A percentile compares a stretch with the other conserved stretches of the same genome.
These are phyloP conservation scores for Champsocephalus esox DNA, from an alignment of 2,797 vertebrate species.

Conservation along the genomic window DNA sequence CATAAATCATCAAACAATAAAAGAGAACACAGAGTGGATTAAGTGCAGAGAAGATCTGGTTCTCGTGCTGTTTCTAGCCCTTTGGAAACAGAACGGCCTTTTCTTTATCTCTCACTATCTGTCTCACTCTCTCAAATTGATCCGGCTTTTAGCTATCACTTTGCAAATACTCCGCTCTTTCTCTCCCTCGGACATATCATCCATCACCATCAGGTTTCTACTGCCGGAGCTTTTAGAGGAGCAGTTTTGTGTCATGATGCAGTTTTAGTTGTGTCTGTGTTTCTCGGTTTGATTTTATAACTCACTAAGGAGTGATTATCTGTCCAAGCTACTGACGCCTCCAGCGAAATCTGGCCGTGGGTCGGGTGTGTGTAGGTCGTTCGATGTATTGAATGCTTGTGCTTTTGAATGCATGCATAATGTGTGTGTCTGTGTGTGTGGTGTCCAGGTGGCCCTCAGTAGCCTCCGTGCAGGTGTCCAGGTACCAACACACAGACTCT, in stretches of 20 bases:
- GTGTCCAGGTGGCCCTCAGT: slow-evolving; percentile 57
- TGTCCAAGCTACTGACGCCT: not conserved
- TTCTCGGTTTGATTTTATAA: not conserved
- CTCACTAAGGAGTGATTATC: not conserved
- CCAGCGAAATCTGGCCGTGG: not conserved
- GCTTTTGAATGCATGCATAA: slow-evolving; percentile 16
- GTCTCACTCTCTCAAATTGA: not conserved
- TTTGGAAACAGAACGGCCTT: not conserved
- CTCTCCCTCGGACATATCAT: slow-evolving; percentile 2
- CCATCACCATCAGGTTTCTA: not conserved
- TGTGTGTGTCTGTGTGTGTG: slow-evolving; percentile 8
- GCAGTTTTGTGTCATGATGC: slow-evolving; percentile 17
- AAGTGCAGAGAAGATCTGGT: not conserved
- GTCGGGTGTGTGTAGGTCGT: slow-evolving; percentile 3
- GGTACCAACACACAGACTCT: slow-evolving; percentile 32
- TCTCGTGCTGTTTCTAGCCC: not conserved
- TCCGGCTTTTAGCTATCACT: slow-evolving; percentile 40
- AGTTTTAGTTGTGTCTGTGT: not conserved
- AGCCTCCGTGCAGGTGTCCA: slow-evolving; percentile 35
- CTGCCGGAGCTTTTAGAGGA: slow-evolving; percentile 12
- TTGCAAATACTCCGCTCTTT: not conserved
- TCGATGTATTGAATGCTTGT: not conserved
- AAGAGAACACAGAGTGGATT: slow-evolving; percentile 10
- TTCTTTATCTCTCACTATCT: not conserved
- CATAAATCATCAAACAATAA: slow-evolving; percentile 2